Evolutionary conservation across 1,140 invertebrate genomes (phyloP), one percentile per base, ranked within the genome.

Genomic region (Vanessa tameamea): DNA sequence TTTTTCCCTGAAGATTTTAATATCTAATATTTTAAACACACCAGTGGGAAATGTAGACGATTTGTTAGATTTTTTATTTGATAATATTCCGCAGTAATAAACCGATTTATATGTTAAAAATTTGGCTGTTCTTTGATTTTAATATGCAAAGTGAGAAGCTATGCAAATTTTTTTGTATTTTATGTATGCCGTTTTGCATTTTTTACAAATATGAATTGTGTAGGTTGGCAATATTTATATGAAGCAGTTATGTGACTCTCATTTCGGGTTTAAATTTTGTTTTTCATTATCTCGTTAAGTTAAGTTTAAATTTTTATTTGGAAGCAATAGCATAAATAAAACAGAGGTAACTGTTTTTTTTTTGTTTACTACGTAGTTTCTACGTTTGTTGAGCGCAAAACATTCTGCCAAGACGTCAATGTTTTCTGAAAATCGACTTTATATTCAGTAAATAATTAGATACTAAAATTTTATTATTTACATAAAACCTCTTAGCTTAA

Each of bases 131-230:
- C 23, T 55, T 50, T 23, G 14, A 66, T 43, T 74, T 67, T 74
- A 77, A 67, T 71, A 71, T 61, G 68, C 47, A 63, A 75, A 64
- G 23, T 50, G 47, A 43, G 47, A 31, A 47, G 51, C 47, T 77
- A 74, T 76, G 77, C 69, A 73, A 79, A 79, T 78, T 64, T 64
- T 73, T 72, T 61, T 12, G 51, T 20, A 43, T 75, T 70, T 78
- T 75, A 51, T 72, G 53, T 51, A 50, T 53, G 31, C 37, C 26
- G 57, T 61, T 61, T 61, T 48, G 64, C 37, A 61, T 61, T 11
- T 61, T 61, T 61, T 37, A n/a, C 13, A 61, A 31, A 61, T 57
- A 53, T 53, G n/a, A 4, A n/a, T n/a, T 59, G 57, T 61, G 43
- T 61, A 37, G 12, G 5, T 43, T 61, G 14, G 57, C 2, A 61